Conservation (phyloP, 2,113 vertebrate genomes). For the Myotis lucifugus region DNA sequence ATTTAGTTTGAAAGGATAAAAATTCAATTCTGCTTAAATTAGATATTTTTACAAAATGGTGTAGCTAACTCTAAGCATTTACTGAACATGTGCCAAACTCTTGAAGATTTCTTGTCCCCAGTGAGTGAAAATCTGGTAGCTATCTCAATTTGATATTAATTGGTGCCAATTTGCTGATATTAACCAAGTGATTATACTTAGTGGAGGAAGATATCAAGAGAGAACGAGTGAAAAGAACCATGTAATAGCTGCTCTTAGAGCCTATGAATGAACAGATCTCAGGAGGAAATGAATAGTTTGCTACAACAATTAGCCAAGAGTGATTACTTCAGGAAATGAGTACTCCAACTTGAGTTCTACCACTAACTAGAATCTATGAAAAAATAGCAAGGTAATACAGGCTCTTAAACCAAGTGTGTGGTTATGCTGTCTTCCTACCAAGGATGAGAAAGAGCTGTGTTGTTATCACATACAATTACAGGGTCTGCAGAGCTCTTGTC, state of each 20-base stretch:
- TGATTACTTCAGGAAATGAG: not conserved
- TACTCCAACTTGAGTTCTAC: not conserved
- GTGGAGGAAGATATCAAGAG: not conserved
- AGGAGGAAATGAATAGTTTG: not conserved
- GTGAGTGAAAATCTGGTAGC: not conserved
- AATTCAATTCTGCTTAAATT: not conserved
- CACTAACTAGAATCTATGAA: not conserved
- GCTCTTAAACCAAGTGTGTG: not conserved
- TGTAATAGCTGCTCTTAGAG: not conserved
- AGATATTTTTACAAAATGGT: not conserved
- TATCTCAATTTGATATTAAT: slow-evolving; percentile 30
- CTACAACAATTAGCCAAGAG: not conserved
- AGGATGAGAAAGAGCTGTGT: not conserved
- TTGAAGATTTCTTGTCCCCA: not conserved
- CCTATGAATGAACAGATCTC: not conserved
- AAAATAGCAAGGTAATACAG: not conserved
- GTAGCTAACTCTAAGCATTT: not conserved
- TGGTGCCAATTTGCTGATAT: not conserved
- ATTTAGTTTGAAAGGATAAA: not conserved
- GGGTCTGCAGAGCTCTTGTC: not conserved
- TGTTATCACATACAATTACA: not conserved
- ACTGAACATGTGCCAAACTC: not conserved
- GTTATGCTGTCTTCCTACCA: not conserved
- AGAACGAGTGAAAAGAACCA: not conserved
- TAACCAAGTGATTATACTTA: not conserved